phyloP scores from a whole-genome alignment of 2,113 vertebrate genomes.

The Aptenodytes forsteri region DNA sequence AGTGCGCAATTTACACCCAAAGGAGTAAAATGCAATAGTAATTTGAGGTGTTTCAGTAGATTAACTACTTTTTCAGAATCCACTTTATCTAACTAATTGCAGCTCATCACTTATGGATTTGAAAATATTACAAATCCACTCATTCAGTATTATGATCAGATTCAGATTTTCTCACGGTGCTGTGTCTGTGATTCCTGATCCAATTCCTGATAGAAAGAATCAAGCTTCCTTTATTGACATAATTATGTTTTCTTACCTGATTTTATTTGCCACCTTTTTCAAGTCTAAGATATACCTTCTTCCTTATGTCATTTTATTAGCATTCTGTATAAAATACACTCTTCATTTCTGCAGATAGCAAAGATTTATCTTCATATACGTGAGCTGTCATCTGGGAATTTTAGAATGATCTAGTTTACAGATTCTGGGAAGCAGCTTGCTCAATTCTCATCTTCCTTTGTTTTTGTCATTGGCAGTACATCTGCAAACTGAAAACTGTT shows the following conservation, averaged over 20 bases:
- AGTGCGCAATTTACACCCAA: background rate
- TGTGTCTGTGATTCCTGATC: background rate
- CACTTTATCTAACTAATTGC: background rate
- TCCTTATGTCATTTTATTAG: conserved; percentile 14
- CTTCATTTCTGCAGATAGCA: conserved; percentile 38
- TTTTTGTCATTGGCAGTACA: conserved; percentile 18
- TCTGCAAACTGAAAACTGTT: conserved; percentile 27
- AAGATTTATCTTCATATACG: conserved; percentile 53
- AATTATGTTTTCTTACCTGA: background rate
- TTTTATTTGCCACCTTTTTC: background rate
- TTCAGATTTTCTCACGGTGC: background rate
- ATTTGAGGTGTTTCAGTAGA: background rate
- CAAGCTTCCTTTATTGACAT: background rate
- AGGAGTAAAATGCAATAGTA: background rate
- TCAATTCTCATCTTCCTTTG: background rate
- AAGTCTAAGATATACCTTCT: conserved; percentile 15
- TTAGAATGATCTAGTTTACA: conserved; percentile 42
- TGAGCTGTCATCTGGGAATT: conserved; percentile 52
- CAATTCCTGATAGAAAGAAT: background rate
- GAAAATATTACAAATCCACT: background rate
- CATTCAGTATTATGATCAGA: background rate
- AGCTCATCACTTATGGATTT: background rate
- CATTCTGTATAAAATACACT: conserved; percentile 20
- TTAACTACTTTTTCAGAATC: background rate
- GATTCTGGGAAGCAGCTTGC: conserved; percentile 37